Percentiles rank a stretch among this genome's conserved stretches.
These are phyloP conservation scores for Coenonympha arcania DNA, from an alignment of 2,888 invertebrate genomes.

Conservation along the genomic window DNA sequence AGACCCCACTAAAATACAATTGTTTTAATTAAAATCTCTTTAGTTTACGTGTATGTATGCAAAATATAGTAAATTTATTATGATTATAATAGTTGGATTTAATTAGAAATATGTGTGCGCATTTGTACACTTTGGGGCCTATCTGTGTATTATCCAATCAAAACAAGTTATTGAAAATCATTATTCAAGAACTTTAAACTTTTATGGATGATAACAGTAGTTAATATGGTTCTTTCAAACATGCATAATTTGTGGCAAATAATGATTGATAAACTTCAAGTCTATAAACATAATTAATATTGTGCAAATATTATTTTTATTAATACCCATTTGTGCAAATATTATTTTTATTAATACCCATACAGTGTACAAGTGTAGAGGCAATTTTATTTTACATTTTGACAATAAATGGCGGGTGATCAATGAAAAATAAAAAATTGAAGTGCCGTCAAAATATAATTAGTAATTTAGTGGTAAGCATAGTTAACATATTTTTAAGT, in stretches of 20 bases:
- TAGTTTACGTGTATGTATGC: conserved; percentile 34
- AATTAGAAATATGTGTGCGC: neutral
- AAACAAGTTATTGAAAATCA: no score
- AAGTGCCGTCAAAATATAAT: neutral
- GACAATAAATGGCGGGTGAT: conserved; percentile 7
- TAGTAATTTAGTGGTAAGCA: neutral
- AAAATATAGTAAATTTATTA: conserved; percentile 15
- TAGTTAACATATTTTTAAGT: conserved; percentile 14
- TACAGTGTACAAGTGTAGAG: conserved; percentile 6
- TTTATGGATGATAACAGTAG: no score
- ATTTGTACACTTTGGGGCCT: neutral
- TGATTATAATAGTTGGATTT: conserved; percentile 3
- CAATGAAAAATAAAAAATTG: neutral
- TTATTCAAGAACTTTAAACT: no score
- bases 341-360: neutral
- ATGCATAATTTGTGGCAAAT: no score
- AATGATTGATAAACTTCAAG: no score
- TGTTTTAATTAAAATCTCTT: conserved; percentile 57
- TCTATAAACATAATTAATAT: no score
- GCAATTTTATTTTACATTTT: conserved; percentile 5
- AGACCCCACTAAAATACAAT: conserved; percentile 43
- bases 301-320: no score
- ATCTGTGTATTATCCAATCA: no score
- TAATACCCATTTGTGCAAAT: neutral
- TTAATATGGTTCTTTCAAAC: no score